A percentile compares a stretch with the other conserved stretches of the same genome.
These are phyloP conservation scores for Hyla sarda DNA, from an alignment of 2,113 vertebrate species.

Conservation along the genomic window DNA sequence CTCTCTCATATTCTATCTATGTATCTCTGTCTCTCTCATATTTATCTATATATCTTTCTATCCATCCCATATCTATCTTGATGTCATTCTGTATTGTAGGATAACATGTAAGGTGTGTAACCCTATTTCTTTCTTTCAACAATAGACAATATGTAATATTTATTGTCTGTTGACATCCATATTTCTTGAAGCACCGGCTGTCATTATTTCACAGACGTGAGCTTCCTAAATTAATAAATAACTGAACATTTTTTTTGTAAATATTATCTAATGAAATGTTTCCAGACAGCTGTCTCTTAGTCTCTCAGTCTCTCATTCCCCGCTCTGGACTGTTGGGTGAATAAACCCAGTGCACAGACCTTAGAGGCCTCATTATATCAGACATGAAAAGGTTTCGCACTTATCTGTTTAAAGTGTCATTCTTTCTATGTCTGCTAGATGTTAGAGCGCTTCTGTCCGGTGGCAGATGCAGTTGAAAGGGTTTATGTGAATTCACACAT, in stretches of 20 bases:
- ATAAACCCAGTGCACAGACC: background rate
- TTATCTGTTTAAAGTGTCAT: background rate
- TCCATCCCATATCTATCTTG: background rate
- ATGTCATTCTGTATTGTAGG: background rate
- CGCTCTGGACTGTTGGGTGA: no score
- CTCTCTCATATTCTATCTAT: no score
- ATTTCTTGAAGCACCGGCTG: background rate
- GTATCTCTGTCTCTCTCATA: no score
- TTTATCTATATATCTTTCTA: no score
- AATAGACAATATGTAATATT: background rate
- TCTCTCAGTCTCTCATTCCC: background rate
- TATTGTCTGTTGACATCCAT: background rate
- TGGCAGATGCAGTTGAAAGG: no score
- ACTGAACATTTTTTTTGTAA: background rate
- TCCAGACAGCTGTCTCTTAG: background rate
- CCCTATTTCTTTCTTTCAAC: background rate
- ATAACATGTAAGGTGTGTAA: background rate
- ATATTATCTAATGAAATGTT: background rate
- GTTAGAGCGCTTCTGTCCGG: no score
- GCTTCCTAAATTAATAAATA: constrained; percentile 22
- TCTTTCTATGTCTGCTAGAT: background rate
- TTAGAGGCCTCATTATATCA: background rate
- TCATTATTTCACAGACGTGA: constrained; percentile 6
- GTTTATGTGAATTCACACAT: no score
- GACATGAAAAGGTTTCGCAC: background rate